These are phyloP conservation scores for Pomatostomus ruficeps DNA, from an alignment of 2,113 vertebrate genomes.

Conservation along the genomic window DNA sequence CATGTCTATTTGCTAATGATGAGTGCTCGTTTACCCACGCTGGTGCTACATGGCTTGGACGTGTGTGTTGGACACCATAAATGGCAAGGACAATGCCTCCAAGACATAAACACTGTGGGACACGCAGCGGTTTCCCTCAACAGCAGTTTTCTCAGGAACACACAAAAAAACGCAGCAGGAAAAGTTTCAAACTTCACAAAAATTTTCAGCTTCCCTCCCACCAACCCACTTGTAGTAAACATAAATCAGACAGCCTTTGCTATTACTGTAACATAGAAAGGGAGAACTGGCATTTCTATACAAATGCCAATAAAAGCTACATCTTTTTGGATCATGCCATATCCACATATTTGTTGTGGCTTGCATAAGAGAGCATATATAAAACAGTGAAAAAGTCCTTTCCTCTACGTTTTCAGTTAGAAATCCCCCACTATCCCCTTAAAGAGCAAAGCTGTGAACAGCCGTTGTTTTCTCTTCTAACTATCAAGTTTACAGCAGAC, in stretches of 20 bases:
- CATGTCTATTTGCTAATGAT: conserved; percentile 9
- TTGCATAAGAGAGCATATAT: not conserved
- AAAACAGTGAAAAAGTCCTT: not conserved
- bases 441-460: not conserved
- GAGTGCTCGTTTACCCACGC: not conserved
- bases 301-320: not conserved
- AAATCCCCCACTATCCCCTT: not conserved
- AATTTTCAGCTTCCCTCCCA: not conserved
- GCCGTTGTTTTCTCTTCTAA: not conserved
- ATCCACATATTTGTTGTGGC: not conserved
- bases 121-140: not conserved
- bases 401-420: not conserved
- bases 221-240: not conserved
- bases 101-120: not conserved
- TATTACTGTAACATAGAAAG: not conserved
- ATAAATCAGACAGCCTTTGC: not conserved
- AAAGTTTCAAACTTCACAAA: not conserved
- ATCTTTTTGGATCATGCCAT: not conserved
- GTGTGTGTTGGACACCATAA: conserved; percentile 7
- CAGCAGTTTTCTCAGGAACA: not conserved
- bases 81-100: conserved; percentile 17
- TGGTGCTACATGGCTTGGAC: not conserved
- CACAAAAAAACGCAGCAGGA: not conserved
- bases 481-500: not conserved
- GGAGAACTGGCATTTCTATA: not conserved